phyloP scores from a whole-genome alignment of 2,113 vertebrate genomes.

The Formicarius rufipectus region DNA sequence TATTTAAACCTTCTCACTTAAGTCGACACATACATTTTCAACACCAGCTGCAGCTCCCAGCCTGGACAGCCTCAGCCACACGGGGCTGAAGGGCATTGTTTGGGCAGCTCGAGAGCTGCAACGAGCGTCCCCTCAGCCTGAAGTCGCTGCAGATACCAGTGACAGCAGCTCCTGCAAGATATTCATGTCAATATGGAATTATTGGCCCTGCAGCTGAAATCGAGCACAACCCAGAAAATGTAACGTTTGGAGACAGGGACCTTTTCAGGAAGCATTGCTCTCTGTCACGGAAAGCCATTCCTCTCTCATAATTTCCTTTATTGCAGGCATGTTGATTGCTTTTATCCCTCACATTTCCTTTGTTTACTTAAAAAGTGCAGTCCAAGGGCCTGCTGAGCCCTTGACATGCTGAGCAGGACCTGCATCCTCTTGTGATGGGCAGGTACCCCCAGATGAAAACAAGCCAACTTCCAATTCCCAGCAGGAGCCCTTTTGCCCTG shows the following conservation, averaged over 20 bases:
- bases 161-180: not conserved
- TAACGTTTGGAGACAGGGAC: not conserved
- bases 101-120: not conserved
- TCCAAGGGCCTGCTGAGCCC: not conserved
- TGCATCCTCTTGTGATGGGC: not conserved
- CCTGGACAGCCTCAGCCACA: constrained; percentile 71
- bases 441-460: not conserved
- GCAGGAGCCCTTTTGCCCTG: fast-evolving
- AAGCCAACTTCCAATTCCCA: not conserved
- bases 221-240: fast-evolving
- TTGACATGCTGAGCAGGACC: not conserved
- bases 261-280: not conserved
- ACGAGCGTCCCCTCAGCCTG: not conserved
- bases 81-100: not conserved
- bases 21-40: constrained; percentile 70
- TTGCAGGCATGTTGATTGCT: not conserved
- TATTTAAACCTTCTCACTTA: constrained; percentile 50
- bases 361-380: not conserved
- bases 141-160: fast-evolving
- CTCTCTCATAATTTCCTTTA: not conserved
- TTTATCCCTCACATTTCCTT: constrained; percentile 1
- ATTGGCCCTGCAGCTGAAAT: not conserved
- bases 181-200: not conserved
- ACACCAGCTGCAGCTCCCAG: constrained; percentile 36
- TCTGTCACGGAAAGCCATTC: not conserved